Evolutionary conservation across 2,888 invertebrate species (phyloP).

Genomic region (Pollenia angustigena): DNA sequence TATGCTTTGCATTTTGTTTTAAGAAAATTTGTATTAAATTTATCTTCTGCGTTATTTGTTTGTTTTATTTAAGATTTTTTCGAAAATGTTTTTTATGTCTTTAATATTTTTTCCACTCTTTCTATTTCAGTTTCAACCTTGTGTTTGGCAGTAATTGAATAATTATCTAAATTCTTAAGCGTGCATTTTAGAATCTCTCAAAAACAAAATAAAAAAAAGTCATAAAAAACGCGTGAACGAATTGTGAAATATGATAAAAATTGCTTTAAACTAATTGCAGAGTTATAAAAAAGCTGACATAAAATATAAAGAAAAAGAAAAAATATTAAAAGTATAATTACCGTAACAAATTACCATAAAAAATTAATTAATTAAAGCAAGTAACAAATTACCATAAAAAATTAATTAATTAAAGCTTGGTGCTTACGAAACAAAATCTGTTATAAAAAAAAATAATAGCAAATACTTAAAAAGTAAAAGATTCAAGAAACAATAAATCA

Average conservation of each 20-base stretch:
- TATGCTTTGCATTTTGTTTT: background rate
- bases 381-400: conserved; percentile 39
- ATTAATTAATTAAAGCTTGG: conserved; percentile 50
- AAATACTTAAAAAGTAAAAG: background rate
- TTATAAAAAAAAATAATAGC: background rate
- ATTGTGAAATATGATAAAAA: conserved; percentile 3
- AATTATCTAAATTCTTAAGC: conserved; percentile 15
- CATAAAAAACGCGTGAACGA: background rate
- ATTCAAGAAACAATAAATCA: conserved; percentile 48
- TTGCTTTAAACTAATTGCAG: conserved; percentile 3
- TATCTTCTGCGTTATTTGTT: too few species aligned
- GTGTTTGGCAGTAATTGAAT: background rate
- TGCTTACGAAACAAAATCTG: too few species aligned
- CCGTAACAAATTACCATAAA: conserved; percentile 36
- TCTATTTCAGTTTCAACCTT: background rate
- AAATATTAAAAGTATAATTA: conserved; percentile 9
- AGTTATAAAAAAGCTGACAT: background rate
- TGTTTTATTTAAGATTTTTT: conserved; percentile 8
- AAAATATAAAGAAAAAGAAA: background rate
- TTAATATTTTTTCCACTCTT: background rate
- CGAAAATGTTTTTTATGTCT: background rate
- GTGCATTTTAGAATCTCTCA: background rate
- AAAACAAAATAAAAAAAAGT: background rate
- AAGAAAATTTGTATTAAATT: background rate
- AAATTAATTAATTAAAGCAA: conserved; percentile 55